Conservation (phyloP, 2,113 vertebrate species). For the Oryctolagus cuniculus region mOryCun1.1 NC_091434.1:80494001-80494500, state of each 20-base stretch:
- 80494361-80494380: conserved; percentile 34
- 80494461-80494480: conserved; percentile 56
- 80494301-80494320: conserved; percentile 47
- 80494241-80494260: conserved; percentile 44
- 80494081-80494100: conserved; percentile 76
- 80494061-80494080: conserved; percentile 72
- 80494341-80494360: background rate
- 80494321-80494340: conserved; percentile 32
- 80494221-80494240: conserved; percentile 64
- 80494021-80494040: conserved; percentile 76
- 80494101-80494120: conserved; percentile 71
- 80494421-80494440: conserved; percentile 34
- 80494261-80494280: conserved; percentile 51
- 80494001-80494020: conserved; percentile 78
- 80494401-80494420: background rate
- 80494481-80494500: conserved; percentile 44
- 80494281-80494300: conserved; percentile 23
- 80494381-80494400: background rate
- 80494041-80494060: conserved; percentile 69
- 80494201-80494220: conserved; percentile 65
- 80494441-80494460: background rate
- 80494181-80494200: conserved; percentile 66
- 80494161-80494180: conserved; percentile 66
- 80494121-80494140: conserved; percentile 77
- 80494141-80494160: conserved; percentile 73